A percentile compares a stretch with the other conserved stretches of the same genome.
These are phyloP conservation scores for Cyprichromis sp. DNA, from an alignment of 2,113 vertebrate species.

Conservation along the genomic window DNA sequence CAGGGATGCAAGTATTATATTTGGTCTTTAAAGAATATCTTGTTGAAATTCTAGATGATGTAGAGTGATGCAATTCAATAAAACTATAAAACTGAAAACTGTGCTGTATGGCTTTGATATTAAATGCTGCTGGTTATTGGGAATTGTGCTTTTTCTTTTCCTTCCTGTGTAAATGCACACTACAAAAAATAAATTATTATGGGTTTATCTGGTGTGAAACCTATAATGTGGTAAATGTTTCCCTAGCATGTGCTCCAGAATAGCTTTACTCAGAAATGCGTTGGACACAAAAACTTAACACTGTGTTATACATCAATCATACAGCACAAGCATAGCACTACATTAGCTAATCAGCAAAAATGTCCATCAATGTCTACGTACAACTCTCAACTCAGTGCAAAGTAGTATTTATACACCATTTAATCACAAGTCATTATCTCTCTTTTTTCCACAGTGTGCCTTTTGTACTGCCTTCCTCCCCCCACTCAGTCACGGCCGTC, in stretches of 20 bases:
- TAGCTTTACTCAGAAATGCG: not conserved
- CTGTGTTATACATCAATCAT: not conserved
- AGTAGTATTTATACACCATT: not conserved
- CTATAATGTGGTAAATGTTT: not conserved
- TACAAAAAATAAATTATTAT: not conserved
- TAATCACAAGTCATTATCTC: not conserved
- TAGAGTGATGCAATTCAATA: slow-evolving; percentile 75
- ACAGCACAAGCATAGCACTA: not conserved
- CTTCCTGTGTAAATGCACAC: not conserved
- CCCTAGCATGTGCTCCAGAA: not conserved
- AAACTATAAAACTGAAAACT: slow-evolving; percentile 50
- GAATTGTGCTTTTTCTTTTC: not conserved
- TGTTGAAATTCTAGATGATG: slow-evolving; percentile 76
- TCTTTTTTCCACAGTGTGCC: not conserved
- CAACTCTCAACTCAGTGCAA: not conserved
- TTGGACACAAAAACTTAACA: not conserved
- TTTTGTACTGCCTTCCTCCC: not conserved
- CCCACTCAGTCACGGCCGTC: not conserved
- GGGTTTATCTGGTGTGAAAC: not conserved
- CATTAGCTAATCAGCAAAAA: not conserved
- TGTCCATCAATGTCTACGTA: not conserved
- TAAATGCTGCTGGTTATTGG: not conserved
- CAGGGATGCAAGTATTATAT: slow-evolving; percentile 75
- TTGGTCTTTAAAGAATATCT: slow-evolving; percentile 70
- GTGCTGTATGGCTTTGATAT: not conserved